Evolutionary conservation across 2,113 vertebrate genomes (phyloP), one percentile per base, ranked within the genome.

Genomic region (Numenius arquata): DNA sequence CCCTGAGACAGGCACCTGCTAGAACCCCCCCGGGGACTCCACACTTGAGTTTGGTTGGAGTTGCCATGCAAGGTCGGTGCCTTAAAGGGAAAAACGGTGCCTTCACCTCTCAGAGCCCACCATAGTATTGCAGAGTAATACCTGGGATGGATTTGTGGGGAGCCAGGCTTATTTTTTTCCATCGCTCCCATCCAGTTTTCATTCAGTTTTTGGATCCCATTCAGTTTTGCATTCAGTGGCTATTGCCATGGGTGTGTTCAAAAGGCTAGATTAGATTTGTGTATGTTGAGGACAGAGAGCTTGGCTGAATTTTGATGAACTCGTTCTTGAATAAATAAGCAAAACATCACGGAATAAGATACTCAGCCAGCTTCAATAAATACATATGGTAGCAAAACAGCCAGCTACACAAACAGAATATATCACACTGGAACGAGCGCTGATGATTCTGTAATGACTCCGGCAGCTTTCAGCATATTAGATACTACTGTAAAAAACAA

Each of bases 301-400:
- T 77, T 73, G 66, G 89, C 89, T 96, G 94, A 93, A 95, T 95
- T 87, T 76, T 78, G 73, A 96, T 89, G 87, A 95, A 92, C 63
- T 90, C 9, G 0, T 58, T 94, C 88, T 85, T 88, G 92, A 96
- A 91, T 85, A 96, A 96, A 95, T 80, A 95, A 94, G 89, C 74
- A 92, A 95, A 94, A 82, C 68, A 88, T 81, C 84, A 73, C 26
- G 27, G 71, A 93, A 38, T 41, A 70, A 92, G 90, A 89, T 83
- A 41, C 88, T 88, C 89, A 92, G 95, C 71, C 89, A 92, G 90
- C 77, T 91, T 95, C 95, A 89, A 89, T 85, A 96, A 96, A 91
- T 88, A 95, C 86, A 85, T 92, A 92, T 62, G 89, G 86, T 85
- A 91, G 84, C 86, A 91, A 87, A 90, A 30, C 81, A 95, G 86